Base-by-base conservation (phyloP, 2,888 invertebrate genomes). In the Hipparchia semele region DNA sequence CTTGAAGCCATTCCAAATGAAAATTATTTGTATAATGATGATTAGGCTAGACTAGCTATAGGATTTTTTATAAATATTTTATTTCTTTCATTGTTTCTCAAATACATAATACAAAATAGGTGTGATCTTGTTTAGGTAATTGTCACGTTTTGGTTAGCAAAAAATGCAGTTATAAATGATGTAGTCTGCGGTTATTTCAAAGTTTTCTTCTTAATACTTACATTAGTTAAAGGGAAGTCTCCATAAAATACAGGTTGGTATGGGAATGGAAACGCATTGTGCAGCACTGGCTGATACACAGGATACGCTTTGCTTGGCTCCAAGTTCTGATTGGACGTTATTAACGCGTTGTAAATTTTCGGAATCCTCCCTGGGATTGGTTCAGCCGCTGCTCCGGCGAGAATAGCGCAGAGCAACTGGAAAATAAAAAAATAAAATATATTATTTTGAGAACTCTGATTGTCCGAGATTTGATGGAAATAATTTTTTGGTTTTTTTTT, bases 291-390 rank as follows among this genome's bases (percentile, higher is more conserved):
- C 80, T 96, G 96, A 78, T 96, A 95, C 61, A 96, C 95, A 0
- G 97, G 96, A 85, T 95, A 96, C 0, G 97, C 96, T 74, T 96
- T 95, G 80, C 97, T 97, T 0, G 97, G 96, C 69, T 96, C 95
- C 70, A 97, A 87, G 86, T 96, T 96, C 83, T 97, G 96, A 83
- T 96, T 96, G 6, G 96, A 96, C 3, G 96, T 96, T 84, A 97
- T 96, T 72, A 97, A 94, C 0, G 97, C 97, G 86, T 97, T 97
- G 92, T 97, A 97, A 53, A 97, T 96, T 85, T 96, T 96, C 0
- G 97, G 97, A 1, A 96, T 94, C 76, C 96, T 95, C 49, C 95
- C 94, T 0, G 95, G 92, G 4, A 94, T 93, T 2, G 90, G 88
- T 2, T 86, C 90, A 5, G 87, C 81, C 3, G 79, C 59, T 23